Evolutionary conservation across 92 coral and sea anemone genomes (phyloP).

Genomic region (Parazoanthus darwini): DNA sequence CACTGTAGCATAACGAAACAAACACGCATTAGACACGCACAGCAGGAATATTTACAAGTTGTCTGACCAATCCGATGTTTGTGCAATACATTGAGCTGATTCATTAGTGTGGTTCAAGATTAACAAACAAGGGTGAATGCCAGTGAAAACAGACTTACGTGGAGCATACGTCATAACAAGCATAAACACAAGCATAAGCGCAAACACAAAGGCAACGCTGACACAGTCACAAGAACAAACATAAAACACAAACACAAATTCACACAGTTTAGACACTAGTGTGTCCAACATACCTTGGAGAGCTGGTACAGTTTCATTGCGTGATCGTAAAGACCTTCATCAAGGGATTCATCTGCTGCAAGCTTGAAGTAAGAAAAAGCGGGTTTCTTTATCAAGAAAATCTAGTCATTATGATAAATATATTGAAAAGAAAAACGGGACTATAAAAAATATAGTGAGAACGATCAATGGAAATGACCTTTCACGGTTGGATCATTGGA

Average conservation of each 20-base stretch:
- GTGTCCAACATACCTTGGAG: constrained; percentile 69
- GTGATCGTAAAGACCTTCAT: constrained; percentile 68
- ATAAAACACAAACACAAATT: background rate
- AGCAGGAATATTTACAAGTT: background rate
- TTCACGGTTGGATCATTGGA: no score
- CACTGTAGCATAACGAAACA: constrained; percentile 55
- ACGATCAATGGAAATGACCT: no score
- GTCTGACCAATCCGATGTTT: background rate
- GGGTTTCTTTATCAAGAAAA: background rate
- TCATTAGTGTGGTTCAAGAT: background rate
- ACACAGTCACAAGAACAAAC: background rate
- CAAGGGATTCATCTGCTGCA: constrained; percentile 91
- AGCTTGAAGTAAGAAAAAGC: constrained; percentile 49
- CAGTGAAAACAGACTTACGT: background rate
- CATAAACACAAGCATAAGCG: background rate
- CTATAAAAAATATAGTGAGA: background rate
- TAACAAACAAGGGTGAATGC: background rate
- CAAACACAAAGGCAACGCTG: background rate
- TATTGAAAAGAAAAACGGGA: background rate
- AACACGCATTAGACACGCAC: background rate
- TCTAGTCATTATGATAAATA: background rate
- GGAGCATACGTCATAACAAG: background rate
- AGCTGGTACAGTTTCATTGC: constrained; percentile 94
- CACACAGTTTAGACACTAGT: background rate
- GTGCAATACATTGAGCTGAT: background rate